A percentile compares a stretch with the other conserved stretches of the same genome.
Evolutionary conservation across 2,113 vertebrate species (phyloP).

Genomic region (Columbina picui): DNA sequence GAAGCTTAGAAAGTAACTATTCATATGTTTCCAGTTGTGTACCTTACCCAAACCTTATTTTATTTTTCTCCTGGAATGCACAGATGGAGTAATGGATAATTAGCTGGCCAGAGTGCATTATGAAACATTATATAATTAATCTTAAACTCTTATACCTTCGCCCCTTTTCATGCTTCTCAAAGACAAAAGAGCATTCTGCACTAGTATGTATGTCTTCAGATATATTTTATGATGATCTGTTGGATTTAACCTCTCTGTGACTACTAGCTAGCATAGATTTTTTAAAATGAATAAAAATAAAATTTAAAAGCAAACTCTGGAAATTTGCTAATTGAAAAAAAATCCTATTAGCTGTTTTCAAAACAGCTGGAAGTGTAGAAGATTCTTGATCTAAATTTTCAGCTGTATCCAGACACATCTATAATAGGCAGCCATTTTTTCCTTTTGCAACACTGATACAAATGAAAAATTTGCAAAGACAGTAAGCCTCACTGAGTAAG

Average conservation of each 20-base stretch:
- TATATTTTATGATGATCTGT: neutral
- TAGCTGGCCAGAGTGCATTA: slow-evolving; percentile 37
- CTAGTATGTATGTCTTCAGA: neutral
- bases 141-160: neutral
- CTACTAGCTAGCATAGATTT: neutral
- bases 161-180: neutral
- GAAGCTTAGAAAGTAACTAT: neutral
- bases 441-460: neutral
- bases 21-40: slow-evolving; percentile 27
- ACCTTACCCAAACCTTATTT: neutral
- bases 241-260: neutral
- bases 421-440: neutral
- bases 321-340: neutral
- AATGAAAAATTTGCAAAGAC: neutral
- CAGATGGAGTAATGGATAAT: slow-evolving; percentile 47
- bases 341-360: neutral
- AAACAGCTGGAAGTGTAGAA: neutral
- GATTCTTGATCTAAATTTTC: neutral
- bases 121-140: neutral
- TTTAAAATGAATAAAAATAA: neutral
- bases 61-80: slow-evolving; percentile 4
- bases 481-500: neutral
- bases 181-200: neutral
- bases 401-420: neutral
- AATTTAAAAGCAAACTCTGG: neutral